Percentiles rank a stretch among this genome's conserved stretches.
These are phyloP conservation scores for Cepaea hortensis DNA, from an alignment of 2,888 invertebrate genomes.

Conservation along the genomic window DNA sequence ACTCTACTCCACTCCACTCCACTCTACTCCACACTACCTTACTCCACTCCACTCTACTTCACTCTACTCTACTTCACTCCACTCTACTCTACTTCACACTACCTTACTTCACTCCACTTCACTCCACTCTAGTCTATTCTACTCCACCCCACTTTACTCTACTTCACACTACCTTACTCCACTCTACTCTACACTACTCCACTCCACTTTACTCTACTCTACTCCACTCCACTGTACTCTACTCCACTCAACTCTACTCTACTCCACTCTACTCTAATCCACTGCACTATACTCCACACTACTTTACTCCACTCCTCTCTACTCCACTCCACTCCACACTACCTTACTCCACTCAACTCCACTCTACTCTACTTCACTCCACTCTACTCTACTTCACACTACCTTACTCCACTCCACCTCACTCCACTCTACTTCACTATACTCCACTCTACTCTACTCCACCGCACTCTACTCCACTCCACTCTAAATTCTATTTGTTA, in stretches of 20 bases:
- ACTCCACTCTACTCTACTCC: background rate
- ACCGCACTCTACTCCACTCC: background rate
- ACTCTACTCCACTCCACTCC: background rate
- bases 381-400: slow-evolving; percentile 10
- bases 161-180: slow-evolving; percentile 13
- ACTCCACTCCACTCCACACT: background rate
- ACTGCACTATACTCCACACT: background rate
- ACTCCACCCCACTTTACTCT: background rate
- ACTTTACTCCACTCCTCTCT: background rate
- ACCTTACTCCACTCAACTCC: background rate
- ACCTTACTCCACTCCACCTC: background rate
- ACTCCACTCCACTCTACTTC: background rate
- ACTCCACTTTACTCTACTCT: slow-evolving; percentile 9
- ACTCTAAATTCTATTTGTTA: background rate
- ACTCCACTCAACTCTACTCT: background rate
- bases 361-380: background rate
- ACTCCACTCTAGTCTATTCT: background rate
- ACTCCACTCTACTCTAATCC: background rate
- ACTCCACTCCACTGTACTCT: background rate
- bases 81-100: background rate
- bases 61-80: background rate
- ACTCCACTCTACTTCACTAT: background rate
- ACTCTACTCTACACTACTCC: background rate
- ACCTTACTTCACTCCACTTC: background rate
- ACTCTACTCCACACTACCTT: background rate